Evolutionary conservation across 2,113 vertebrate species (phyloP), one percentile per base, ranked within the genome.

Genomic region (Lepus timidus): DNA sequence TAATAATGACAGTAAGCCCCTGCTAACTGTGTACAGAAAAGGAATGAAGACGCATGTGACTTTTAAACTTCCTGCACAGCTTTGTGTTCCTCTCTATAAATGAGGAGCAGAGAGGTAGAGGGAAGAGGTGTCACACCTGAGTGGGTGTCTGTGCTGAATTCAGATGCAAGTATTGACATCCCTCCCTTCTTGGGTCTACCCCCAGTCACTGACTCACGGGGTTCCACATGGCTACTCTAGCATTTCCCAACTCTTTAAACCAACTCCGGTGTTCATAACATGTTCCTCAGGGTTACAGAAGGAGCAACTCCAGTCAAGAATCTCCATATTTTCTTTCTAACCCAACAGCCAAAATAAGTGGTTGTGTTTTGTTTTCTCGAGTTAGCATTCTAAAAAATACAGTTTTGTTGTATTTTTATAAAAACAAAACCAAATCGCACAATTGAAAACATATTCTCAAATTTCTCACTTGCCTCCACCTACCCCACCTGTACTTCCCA

Each of bases 241-340:
- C 52, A 2, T 82, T 25, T 65, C 29, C 84, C 27, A 78, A n/a
- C 51, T 1, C 20, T 83, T 90, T 86, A 91, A 85, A 79, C 29
- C 1, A 16, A 89, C 51, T 85, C n/a, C 74, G 86, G 31, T 31
- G 75, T 94, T 76, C 67, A 62, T 65, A 85, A 81, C 58, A 73
- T 17, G 49, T 87, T 22, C 55, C 33, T 90, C 23, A 74, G 70
- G 33, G 83, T 79, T 61, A 83, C 64, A 2, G 22, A 64, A 87
- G 17, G 29, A 44, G 27, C 82, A 85, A 88, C 27, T 75, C 33
- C 16, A 68, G 49, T 64, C 58, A 14, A 19, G 36, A 75, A 91
- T 83, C 74, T 88, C 44, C 70, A 2, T 90, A 82, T 94, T 93
- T 95, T 78, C 62, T 92, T 86, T 88, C 55, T 92, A 92, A 83